Evolutionary conservation across 2,888 invertebrate species (phyloP).

Genomic region (Caenorhabditis virilis): DNA sequence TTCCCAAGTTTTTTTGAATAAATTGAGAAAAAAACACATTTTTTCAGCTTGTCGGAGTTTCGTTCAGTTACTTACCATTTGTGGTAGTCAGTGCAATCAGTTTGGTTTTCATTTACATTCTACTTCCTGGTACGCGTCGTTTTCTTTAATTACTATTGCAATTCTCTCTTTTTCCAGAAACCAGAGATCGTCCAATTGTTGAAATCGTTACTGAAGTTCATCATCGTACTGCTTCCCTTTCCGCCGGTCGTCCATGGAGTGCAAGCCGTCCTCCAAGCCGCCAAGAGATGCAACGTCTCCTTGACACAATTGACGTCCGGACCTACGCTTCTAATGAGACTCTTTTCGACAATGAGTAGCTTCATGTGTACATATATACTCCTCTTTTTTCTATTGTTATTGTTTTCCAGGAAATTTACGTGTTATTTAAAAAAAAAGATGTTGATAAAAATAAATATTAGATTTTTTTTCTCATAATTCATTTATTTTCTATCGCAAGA

Average conservation of each 20-base stretch:
- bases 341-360: conserved; percentile 2
- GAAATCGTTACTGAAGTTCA: conserved; percentile 52
- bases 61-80: conserved; percentile 70
- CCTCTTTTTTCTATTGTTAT: background rate
- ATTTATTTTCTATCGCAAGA: background rate
- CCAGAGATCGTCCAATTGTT: conserved; percentile 45
- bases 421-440: too few relatives aligned
- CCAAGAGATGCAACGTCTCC: conserved; percentile 39
- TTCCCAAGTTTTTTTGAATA: conserved; percentile 6
- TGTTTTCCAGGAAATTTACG: too few relatives aligned
- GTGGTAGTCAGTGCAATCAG: conserved; percentile 65
- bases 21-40: too few relatives aligned
- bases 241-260: conserved; percentile 51
- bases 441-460: too few relatives aligned
- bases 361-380: too few relatives aligned
- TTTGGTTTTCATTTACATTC: conserved; percentile 55
- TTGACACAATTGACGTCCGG: conserved; percentile 37
- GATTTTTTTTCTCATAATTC: background rate
- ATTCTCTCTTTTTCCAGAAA: conserved; percentile 35
- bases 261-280: conserved; percentile 44
- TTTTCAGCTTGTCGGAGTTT: conserved; percentile 63
- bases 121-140: conserved; percentile 55
- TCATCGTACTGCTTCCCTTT: conserved; percentile 43
- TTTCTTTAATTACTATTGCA: background rate
- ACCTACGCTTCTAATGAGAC: conserved; percentile 16